These are phyloP conservation scores for Pelobates cultripes DNA, from an alignment of 2,797 vertebrate genomes.

Conservation along the genomic window DNA sequence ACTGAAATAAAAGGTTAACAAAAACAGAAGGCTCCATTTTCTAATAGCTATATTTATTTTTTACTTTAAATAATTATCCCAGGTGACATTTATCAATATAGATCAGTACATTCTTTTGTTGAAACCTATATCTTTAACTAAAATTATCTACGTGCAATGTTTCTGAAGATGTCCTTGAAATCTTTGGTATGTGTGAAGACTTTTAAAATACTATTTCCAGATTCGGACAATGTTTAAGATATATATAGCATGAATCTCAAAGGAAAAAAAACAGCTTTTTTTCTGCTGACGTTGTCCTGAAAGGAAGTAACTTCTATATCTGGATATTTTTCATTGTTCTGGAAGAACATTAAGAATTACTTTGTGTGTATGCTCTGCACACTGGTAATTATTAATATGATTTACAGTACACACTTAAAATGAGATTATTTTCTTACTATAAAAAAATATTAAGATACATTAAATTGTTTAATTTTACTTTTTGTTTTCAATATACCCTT, in stretches of 20 bases:
- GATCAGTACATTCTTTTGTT: not conserved
- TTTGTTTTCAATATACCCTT: too few relatives aligned
- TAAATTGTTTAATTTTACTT: too few relatives aligned
- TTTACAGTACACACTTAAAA: too few relatives aligned
- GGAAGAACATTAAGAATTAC: not conserved
- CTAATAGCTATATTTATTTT: too few relatives aligned
- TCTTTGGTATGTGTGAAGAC: conserved; percentile 11
- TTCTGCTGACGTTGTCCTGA: not conserved
- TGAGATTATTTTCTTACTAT: too few relatives aligned
- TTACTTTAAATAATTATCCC: too few relatives aligned
- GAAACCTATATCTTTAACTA: conserved; percentile 4
- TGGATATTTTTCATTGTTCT: not conserved
- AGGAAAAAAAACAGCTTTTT: not conserved
- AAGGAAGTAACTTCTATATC: not conserved
- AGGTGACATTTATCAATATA: not conserved
- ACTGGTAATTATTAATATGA: too few relatives aligned
- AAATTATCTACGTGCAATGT: conserved; percentile 1
- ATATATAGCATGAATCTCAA: conserved; percentile 7
- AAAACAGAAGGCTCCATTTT: too few relatives aligned
- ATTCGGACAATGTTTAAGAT: conserved; percentile 7
- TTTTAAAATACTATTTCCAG: conserved; percentile 14
- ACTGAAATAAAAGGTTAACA: not conserved
- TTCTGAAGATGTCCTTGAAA: conserved; percentile 5
- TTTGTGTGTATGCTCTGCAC: not conserved
- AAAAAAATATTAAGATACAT: too few relatives aligned